Conservation (phyloP, 53 echinoderm and acorn worm species). For the Actinopyga echinites region DNA sequence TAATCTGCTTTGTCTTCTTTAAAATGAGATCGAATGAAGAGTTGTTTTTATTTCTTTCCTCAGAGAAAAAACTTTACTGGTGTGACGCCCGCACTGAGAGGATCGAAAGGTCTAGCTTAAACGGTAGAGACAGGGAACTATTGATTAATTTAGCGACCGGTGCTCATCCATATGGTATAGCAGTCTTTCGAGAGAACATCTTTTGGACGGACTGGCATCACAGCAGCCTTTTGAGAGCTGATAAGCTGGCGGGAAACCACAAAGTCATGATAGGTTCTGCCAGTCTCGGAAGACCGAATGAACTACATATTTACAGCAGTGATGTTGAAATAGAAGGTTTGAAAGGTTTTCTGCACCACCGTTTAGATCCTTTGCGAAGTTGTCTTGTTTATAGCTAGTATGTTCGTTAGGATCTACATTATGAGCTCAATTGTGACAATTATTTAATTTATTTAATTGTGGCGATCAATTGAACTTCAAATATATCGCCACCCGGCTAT, state of each 20-base stretch:
- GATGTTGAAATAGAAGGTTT: not conserved
- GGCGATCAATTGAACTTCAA: too few species aligned
- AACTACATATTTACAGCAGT: constrained; percentile 10
- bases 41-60: too few species aligned
- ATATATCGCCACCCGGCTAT: too few species aligned
- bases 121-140: constrained; percentile 44
- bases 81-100: constrained; percentile 59
- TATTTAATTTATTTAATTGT: too few species aligned
- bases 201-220: constrained; percentile 75
- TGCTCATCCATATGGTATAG: constrained; percentile 66
- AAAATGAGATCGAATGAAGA: too few species aligned
- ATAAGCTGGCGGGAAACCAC: constrained; percentile 53
- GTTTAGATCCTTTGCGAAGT: not conserved
- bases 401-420: not conserved
- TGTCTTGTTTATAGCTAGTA: not conserved
- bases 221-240: constrained; percentile 48
- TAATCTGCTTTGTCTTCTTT: too few species aligned
- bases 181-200: constrained; percentile 39
- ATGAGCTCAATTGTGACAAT: too few species aligned
- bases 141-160: constrained; percentile 39
- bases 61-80: constrained; percentile 80
- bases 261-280: constrained; percentile 36
- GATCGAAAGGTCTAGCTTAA: constrained; percentile 67
- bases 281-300: constrained; percentile 59
- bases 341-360: too few species aligned